Conservation (phyloP, 2,888 invertebrate species). For the Archaeoteleia sp. region DNA sequence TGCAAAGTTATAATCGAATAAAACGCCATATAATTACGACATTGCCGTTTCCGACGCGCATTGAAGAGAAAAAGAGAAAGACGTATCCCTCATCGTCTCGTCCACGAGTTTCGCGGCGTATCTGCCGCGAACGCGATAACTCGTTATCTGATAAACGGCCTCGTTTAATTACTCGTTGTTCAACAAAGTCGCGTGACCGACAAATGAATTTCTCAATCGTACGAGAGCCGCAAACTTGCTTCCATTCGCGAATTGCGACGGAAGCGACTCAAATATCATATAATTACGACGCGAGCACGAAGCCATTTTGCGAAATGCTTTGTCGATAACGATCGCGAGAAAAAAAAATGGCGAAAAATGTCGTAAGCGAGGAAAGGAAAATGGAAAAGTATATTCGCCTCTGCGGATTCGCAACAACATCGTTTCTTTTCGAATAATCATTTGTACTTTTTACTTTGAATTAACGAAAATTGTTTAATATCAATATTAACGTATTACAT, state of each 20-base stretch:
- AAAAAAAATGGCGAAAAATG: too few relatives aligned
- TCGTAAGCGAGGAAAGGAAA: too few relatives aligned
- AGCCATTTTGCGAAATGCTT: not conserved
- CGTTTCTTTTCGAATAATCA: too few relatives aligned
- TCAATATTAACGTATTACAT: too few relatives aligned
- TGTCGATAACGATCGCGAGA: too few relatives aligned
- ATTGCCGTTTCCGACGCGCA: slow-evolving; percentile 48
- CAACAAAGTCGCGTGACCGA: slow-evolving; percentile 47
- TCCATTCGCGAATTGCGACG: slow-evolving; percentile 1
- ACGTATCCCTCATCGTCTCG: slow-evolving; percentile 4
- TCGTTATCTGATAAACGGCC: slow-evolving; percentile 57
- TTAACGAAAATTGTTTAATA: too few relatives aligned
- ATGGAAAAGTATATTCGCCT: not conserved
- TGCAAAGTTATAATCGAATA: slow-evolving; percentile 55
- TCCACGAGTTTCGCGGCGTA: slow-evolving; percentile 23
- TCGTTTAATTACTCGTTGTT: slow-evolving; percentile 56
- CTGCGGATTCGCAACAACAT: not conserved
- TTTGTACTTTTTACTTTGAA: too few relatives aligned
- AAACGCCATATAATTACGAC: slow-evolving; percentile 59
- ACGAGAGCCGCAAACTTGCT: slow-evolving; percentile 3
- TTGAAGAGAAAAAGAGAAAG: slow-evolving; percentile 22
- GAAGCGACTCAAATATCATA: too few relatives aligned
- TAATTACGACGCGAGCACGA: slow-evolving; percentile 4
- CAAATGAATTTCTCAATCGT: slow-evolving; percentile 48
- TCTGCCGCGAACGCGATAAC: slow-evolving; percentile 41